Base-by-base conservation (phyloP, 2,888 invertebrate genomes). In the Priocnemis perturbator region DNA sequence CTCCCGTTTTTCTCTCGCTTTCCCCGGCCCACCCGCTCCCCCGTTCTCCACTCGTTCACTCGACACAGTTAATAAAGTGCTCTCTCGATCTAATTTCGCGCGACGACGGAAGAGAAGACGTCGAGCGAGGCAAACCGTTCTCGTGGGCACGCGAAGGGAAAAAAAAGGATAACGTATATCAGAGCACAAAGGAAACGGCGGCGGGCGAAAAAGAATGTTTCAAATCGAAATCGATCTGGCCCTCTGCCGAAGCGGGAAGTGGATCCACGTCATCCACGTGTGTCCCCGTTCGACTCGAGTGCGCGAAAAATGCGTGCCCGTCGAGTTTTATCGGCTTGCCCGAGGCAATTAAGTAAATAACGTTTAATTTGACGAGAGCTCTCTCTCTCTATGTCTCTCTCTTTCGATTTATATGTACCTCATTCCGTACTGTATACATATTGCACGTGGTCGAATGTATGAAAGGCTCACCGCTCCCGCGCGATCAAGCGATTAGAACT, bases 21-120 rank as follows among this genome's bases (percentile, higher is more conserved):
- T 15, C 44, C 44, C 19, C 44, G 37, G 19, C 7, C 20, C 52
- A 11, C 21, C 23, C 21, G 2, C 21, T 20, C 19, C 45, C 3
- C 30, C 11, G 7, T 2, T 3, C 4, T 53, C 3, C 56, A 15
- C 23, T 2, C 56, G 19, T 19, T 50, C 50, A 50, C 50, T 50
- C 19, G 50, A 50, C 20, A 50, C 20, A 37, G 37, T 37, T 37
- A 7, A 11, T 37, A 37, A 37, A 37, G 37, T 37, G 37, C 37
- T 37, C 37, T 56, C 17, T 56, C n/a, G 23, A 17, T 56, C 56
- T 17, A 56, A 20, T 56, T 56, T 56, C 17, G 23, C 56, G 56
- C 56, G 20, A 50, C n/a, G 50, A 56, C 37, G 63, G 76, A 76
- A 78, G 76, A 76, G 79, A 78, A 78, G 77, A 50, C 17, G 50